A percentile compares a stretch with the other conserved stretches of the same genome.
Conservation (phyloP, 2,113 vertebrate species). For the Condylura cristata region DNA sequence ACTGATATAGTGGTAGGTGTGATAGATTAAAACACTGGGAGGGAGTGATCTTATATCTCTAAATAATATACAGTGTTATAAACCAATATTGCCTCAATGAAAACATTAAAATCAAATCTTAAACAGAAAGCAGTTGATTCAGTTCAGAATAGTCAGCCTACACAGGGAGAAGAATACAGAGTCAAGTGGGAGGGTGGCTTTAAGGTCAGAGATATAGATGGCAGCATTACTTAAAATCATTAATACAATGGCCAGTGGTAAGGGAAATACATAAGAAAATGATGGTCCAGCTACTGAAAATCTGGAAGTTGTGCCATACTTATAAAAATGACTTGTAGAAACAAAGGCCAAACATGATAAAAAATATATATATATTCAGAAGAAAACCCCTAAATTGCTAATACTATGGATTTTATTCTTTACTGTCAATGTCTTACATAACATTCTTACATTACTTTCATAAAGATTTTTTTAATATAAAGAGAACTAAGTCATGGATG, state of each 20-base stretch:
- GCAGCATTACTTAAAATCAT: neutral
- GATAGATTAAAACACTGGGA: too few relatives aligned
- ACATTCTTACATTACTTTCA: neutral
- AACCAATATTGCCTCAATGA: too few relatives aligned
- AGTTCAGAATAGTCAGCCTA: neutral
- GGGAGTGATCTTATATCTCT: too few relatives aligned
- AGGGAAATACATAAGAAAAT: neutral
- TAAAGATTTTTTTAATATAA: neutral
- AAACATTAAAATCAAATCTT: neutral
- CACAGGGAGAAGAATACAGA: neutral
- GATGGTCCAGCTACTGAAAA: neutral
- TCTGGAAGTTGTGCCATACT: neutral
- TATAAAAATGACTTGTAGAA: neutral
- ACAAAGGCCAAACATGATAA: neutral
- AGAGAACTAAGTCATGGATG: neutral
- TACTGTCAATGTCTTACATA: neutral
- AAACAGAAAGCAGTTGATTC: neutral
- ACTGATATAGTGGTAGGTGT: too few relatives aligned
- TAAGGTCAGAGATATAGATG: neutral
- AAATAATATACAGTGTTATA: too few relatives aligned
- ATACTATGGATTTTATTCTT: neutral
- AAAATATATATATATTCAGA: neutral
- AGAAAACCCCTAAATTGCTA: neutral
- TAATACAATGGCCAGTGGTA: neutral
- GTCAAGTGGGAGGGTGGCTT: fast-evolving